Base-by-base conservation (phyloP, 2,797 vertebrate genomes). In the Cyclopterus lumpus region DNA sequence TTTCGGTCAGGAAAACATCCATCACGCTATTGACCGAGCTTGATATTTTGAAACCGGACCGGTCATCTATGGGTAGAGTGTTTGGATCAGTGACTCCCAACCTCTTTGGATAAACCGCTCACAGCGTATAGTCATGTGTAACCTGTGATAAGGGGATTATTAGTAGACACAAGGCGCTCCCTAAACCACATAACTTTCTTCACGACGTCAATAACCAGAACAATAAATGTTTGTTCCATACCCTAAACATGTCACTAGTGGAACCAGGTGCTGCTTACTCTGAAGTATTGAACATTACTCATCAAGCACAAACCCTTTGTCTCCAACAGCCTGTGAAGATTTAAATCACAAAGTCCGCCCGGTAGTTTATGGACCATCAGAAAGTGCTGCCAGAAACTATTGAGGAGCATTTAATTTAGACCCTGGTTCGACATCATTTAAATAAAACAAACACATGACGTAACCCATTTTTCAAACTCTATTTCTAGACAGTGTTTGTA, bases 1-100 rank as follows among this genome's bases (percentile, higher is more conserved):
- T 63, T 63, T n/a, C 18, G 67, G 57, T 55, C 38, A 65, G 44
- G 40, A 42, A 76, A 73, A 76, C 14, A 26, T 60, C 46, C 6
- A 38, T 26, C 15, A 40, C 59, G 20, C 26, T 75, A 60, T 24
- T 44, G 55, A 63, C 14, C 53, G 48, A 49, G 53, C 42, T 20
- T 64, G 42, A 30, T 49, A 26, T 70, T 54, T 44, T 36, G 28
- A 66, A 53, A 67, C 22, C 9, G 0, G 42, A 48, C 36, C 28
- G 54, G 46, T 62, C 24, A 12, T 36, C 4, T 15, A 22, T 46
- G 5, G 4, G 22, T 15, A 40, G n/a, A 40, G n/a, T 22, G 26
- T 38, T 30, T 32, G 16, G 2, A 57, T 71, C 18, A 81, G 24
- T 57, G 46, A 24, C 36, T 65, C 36, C 28, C 10, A 66, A n/a